Base-by-base conservation (phyloP, 2,797 vertebrate species). In the Craterocephalus amniculus region DNA sequence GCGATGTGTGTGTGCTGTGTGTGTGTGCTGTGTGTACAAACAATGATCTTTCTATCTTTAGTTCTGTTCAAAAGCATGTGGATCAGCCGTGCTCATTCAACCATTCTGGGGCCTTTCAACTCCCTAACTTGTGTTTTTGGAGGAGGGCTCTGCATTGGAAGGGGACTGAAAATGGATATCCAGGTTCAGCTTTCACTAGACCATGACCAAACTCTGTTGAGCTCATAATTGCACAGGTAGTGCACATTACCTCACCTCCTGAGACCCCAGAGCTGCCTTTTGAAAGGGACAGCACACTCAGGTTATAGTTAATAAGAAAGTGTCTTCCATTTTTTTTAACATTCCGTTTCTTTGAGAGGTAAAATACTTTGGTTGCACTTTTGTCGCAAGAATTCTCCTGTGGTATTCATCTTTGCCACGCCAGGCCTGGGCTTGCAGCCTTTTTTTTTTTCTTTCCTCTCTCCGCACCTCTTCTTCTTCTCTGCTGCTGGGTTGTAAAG, bases 381-480 rank as follows among this genome's bases (percentile, higher is more conserved):
- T 91, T 90, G 90, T 92, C 83, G 74, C 83, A 88, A 87, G 88
- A 89, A 91, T 92, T 91, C 86, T 88, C 76, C 84, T 79, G 87
- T 67, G 89, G 90, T 91, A 91, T 91, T 92, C 87, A 81, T 83
- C 83, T 74, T 76, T 62, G 49, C 82, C 76, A 68, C 45, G 20
- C 85, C 92, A 91, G 84, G 93, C 91, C 92, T 73, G 89, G 90
- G 91, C 93, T 91, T 93, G 91, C 82, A 88, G 79, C 67, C 0
- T 10, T 66, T 76, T 80, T 59, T 67, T 57, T 18, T 40, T 18
- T 13, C 12, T 16, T 38, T 32, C 52, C 26, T 40, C 66, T 57
- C 76, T 58, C 66, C 65, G 78, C 43, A 45, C 78, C 79, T 88
- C 85, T 75, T 78, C 83, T 75, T 78, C 83, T 86, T 72, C 80